Evolutionary conservation across 2,113 vertebrate genomes (phyloP).

Genomic region (Plotosus lineatus): DNA sequence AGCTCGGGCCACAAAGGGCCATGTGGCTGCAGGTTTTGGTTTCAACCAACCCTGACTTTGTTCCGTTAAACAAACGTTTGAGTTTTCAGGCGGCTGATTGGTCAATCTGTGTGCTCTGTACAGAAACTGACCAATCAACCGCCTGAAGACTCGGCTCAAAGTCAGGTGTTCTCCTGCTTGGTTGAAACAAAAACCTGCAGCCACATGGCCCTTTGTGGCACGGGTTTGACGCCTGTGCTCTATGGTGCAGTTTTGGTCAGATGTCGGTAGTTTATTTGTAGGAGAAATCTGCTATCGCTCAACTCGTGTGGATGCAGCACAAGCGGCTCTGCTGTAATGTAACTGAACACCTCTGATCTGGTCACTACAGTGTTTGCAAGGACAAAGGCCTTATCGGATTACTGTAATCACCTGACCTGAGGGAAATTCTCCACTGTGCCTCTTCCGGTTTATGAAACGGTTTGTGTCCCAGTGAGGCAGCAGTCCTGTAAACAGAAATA

Average conservation of each 20-base stretch:
- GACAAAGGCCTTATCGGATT: background rate
- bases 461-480: background rate
- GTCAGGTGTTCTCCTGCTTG: too few relatives aligned
- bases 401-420: slow-evolving; percentile 7
- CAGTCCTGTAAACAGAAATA: background rate
- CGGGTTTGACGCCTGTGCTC: too few relatives aligned
- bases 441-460: background rate
- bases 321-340: background rate
- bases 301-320: background rate
- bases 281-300: background rate
- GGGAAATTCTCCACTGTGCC: background rate
- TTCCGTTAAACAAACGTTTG: too few relatives aligned
- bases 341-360: background rate
- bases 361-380: background rate
- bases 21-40: too few relatives aligned
- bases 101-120: too few relatives aligned
- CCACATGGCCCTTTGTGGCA: too few relatives aligned
- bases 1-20: too few relatives aligned
- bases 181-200: too few relatives aligned
- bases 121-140: too few relatives aligned
- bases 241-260: background rate
- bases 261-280: background rate
- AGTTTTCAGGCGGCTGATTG: too few relatives aligned
- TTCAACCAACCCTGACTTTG: too few relatives aligned
- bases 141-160: too few relatives aligned